Evolutionary conservation across 2,888 invertebrate species (phyloP).

Genomic region (Chydorus sphaericus): DNA sequence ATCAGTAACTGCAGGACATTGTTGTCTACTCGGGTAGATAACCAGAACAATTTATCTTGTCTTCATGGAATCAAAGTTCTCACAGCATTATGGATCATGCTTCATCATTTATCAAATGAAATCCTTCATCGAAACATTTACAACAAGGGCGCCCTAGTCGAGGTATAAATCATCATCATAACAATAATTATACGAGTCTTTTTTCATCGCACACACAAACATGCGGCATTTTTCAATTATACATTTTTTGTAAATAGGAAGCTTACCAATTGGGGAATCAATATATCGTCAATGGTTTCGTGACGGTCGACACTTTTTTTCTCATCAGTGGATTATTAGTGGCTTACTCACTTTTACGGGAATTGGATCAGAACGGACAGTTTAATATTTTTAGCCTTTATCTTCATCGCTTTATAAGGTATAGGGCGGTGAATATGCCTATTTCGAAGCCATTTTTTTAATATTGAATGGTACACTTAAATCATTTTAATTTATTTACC

Average conservation of each 20-base stretch:
- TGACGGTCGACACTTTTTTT: conserved; percentile 75
- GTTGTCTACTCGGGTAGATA: background rate
- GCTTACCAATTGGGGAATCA: no score
- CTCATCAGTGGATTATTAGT: conserved; percentile 41
- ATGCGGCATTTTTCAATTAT: no score
- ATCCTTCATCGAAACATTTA: no score
- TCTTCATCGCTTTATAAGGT: conserved; percentile 22
- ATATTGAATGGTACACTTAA: background rate
- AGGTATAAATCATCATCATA: no score
- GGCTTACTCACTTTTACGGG: background rate
- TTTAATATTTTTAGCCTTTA: background rate
- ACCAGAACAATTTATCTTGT: background rate
- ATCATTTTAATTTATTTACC: no score
- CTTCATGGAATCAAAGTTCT: background rate
- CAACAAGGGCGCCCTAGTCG: no score
- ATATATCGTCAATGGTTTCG: conserved; percentile 68
- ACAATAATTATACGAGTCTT: no score
- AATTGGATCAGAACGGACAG: background rate
- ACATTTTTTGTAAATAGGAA: no score
- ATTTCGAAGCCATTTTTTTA: no score
- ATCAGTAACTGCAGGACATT: background rate
- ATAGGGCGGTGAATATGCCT: conserved; percentile 11
- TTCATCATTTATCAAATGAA: no score
- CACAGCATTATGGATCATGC: background rate
- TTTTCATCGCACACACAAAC: no score